These are phyloP conservation scores for Acanthacorydalis orientalis DNA, from an alignment of 2,888 invertebrate genomes.

Conservation along the genomic window DNA sequence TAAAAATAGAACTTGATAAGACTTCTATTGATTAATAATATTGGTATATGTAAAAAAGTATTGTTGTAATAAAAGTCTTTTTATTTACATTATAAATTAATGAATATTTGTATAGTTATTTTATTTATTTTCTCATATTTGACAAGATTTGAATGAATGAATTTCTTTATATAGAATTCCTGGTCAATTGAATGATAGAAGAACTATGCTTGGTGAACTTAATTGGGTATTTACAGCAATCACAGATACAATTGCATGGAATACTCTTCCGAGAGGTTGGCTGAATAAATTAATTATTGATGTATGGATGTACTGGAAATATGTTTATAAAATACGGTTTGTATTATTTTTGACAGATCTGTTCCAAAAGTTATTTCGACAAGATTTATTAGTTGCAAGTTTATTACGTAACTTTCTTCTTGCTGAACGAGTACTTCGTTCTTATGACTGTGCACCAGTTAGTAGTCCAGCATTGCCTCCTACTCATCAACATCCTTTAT, in stretches of 20 bases:
- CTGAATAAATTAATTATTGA: neutral
- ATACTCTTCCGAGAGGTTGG: slow-evolving; percentile 70
- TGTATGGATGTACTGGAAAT: neutral
- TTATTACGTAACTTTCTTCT: slow-evolving; percentile 92
- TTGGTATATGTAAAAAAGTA: too few relatives aligned
- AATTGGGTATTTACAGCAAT: slow-evolving; percentile 99
- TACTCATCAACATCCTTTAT: slow-evolving; percentile 79
- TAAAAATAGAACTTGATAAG: too few relatives aligned
- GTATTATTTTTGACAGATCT: slow-evolving; percentile 39
- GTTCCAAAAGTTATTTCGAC: slow-evolving; percentile 92
- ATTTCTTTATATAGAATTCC: slow-evolving; percentile 53
- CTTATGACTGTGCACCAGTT: slow-evolving; percentile 94
- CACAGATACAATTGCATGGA: slow-evolving; percentile 99
- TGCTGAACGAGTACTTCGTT: slow-evolving; percentile 88
- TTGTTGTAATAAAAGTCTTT: too few relatives aligned
- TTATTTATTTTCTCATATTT: too few relatives aligned
- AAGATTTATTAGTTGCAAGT: slow-evolving; percentile 95
- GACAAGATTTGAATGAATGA: slow-evolving; percentile 4
- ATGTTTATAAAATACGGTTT: slow-evolving; percentile 1
- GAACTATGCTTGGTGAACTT: slow-evolving; percentile 95
- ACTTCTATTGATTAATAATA: too few relatives aligned
- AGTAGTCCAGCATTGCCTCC: slow-evolving; percentile 82
- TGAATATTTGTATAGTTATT: too few relatives aligned
- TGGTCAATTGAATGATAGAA: slow-evolving; percentile 81
- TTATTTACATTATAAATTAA: too few relatives aligned